Evolutionary conservation across 2,797 vertebrate species (phyloP).

Genomic region (Falco naumanni): DNA sequence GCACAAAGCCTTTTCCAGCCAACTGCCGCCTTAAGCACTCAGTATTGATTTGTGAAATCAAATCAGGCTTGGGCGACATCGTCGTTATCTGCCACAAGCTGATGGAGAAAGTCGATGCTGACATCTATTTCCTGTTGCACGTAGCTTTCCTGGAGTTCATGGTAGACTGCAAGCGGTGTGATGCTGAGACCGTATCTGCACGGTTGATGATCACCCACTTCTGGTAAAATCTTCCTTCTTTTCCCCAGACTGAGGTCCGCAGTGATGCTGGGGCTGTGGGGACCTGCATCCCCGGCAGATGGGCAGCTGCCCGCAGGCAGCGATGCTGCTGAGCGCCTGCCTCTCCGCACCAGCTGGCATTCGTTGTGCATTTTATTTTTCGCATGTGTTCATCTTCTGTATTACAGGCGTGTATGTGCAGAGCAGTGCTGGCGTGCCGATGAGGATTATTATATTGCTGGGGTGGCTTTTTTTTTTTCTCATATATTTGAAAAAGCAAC

Average conservation of each 20-base stretch:
- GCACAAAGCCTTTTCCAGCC: neutral
- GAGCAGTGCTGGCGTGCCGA: neutral
- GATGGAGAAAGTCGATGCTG: neutral
- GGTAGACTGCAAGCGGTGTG: neutral
- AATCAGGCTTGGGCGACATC: accelerated
- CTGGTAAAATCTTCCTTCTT: neutral
- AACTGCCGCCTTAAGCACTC: neutral
- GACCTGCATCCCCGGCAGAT: neutral
- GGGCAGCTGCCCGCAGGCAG: neutral
- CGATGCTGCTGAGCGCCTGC: neutral
- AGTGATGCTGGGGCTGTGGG: neutral
- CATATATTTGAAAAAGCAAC: neutral
- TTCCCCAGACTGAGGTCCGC: neutral
- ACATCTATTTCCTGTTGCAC: neutral
- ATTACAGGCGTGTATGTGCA: neutral
- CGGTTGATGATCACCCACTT: neutral
- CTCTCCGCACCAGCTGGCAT: neutral
- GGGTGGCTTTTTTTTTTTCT: neutral
- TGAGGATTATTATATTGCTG: neutral
- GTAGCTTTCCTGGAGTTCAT: neutral
- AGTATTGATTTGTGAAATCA: constrained; percentile 22
- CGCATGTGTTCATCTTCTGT: neutral
- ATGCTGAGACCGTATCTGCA: accelerated
- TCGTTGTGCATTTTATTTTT: neutral
- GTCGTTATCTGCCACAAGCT: neutral